phyloP scores from a whole-genome alignment of 2,113 vertebrate genomes.

The Urocolius indicus region DNA sequence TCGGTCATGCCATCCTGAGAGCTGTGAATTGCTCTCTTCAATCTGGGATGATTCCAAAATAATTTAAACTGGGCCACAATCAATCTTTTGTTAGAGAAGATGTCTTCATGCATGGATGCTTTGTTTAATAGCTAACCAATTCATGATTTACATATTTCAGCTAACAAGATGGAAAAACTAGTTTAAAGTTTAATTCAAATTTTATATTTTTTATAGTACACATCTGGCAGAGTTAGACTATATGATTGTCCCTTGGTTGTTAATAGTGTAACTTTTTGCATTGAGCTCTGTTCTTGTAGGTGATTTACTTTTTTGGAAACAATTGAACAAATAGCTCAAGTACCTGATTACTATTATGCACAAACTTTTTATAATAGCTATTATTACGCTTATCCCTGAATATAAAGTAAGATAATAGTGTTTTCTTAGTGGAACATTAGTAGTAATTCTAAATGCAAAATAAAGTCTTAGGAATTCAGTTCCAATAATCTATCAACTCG shows the following conservation, averaged over 20 bases:
- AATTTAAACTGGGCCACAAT: slow-evolving; percentile 44
- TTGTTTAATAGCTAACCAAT: slow-evolving; percentile 36
- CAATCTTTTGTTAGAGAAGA: slow-evolving; percentile 60
- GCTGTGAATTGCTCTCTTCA: slow-evolving; percentile 21
- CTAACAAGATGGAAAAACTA: slow-evolving; percentile 17
- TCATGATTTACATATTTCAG: slow-evolving; percentile 45
- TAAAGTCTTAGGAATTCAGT: not conserved
- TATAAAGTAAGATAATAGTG: not conserved
- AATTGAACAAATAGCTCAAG: not conserved
- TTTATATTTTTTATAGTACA: not conserved
- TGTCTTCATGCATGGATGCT: not conserved
- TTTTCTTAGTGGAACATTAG: not conserved
- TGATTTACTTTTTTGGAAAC: not conserved
- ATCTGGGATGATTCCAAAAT: slow-evolving; percentile 49
- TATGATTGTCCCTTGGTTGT: not conserved
- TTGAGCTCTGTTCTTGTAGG: not conserved
- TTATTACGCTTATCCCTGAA: not conserved
- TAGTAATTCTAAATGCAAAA: not conserved
- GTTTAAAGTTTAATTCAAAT: slow-evolving; percentile 33
- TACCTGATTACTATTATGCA: not conserved
- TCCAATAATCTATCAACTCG: not conserved
- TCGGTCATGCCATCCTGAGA: not conserved
- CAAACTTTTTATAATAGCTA: not conserved
- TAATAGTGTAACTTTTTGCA: not conserved
- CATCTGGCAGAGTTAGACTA: not conserved